phyloP scores from a whole-genome alignment of 1,140 invertebrate genomes.

The Rhizoglyphus robini region DNA sequence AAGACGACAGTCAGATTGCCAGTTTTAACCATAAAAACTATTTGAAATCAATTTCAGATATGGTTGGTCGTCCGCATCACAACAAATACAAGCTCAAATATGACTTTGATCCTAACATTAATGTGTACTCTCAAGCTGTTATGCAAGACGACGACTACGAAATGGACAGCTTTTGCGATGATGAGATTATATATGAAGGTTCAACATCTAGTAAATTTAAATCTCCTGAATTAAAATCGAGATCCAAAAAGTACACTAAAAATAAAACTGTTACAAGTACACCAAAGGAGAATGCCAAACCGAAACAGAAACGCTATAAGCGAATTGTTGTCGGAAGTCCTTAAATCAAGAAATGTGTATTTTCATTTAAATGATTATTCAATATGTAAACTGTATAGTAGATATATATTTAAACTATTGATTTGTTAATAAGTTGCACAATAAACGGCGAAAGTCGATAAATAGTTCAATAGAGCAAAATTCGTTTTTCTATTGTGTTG shows the following conservation, averaged over 20 bases:
- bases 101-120: slow-evolving; percentile 15
- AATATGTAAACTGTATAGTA: too few relatives aligned
- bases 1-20: not conserved
- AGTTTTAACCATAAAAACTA: not conserved
- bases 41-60: not conserved
- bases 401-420: too few relatives aligned
- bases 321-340: slow-evolving; percentile 4
- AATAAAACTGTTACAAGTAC: not conserved
- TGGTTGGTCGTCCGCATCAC: not conserved
- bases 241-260: not conserved
- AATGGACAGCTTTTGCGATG: slow-evolving; percentile 7
- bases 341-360: too few relatives aligned
- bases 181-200: not conserved
- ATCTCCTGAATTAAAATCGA: not conserved
- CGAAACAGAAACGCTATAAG: not conserved
- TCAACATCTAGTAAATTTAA: not conserved
- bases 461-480: slow-evolving; percentile 55
- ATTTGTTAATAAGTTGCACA: too few relatives aligned
- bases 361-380: too few relatives aligned
- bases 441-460: too few relatives aligned
- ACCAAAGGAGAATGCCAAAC: not conserved
- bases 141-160: not conserved
- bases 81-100: slow-evolving; percentile 17
- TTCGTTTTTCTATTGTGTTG: slow-evolving; percentile 85
- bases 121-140: slow-evolving; percentile 15